Base-by-base conservation (phyloP, 2,888 invertebrate species). In the Caenorhabditis macrosperma region DNA sequence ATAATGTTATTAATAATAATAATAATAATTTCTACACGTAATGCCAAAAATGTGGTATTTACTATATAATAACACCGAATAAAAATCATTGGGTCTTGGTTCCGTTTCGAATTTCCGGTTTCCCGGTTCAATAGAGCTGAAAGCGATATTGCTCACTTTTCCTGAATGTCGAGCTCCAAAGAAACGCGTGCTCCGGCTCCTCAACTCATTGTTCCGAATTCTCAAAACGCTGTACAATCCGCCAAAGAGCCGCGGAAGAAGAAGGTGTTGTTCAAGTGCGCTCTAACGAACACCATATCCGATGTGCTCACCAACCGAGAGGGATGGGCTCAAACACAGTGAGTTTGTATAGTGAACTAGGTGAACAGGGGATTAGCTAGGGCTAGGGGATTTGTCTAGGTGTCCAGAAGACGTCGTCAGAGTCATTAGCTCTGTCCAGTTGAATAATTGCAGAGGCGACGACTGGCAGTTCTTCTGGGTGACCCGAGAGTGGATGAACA, bases 391-490 rank as follows among this genome's bases (percentile, higher is more conserved):
- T 24, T 67, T 60, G 28, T 30, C 30, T 5, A 6, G n/a, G n/a
- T n/a, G n/a, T n/a, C n/a, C n/a, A n/a, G n/a, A n/a, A n/a, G n/a
- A n/a, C n/a, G n/a, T n/a, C n/a, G n/a, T n/a, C n/a, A 41, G 10
- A 28, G 10, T 33, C 28, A 15, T 38, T 26, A 12, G 3, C 12
- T 54, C 15, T 41, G 15, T n/a, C 7, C 20, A 55, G 26, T 46
- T 1, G 20, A 2, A 46, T 50, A 15, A 3, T 55, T 50, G 33
- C 44, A 88, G 88, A 57, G 92, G 91, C 61, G 92, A 91, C 41
- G 92, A 91, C 55, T 93, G 93, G 93, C 92, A 93, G 72, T 91
- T 93, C 61, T 93, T 92, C 90, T 93, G 93, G 93, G 93, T 93
- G 89, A 93, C 93, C 64, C 91, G 93, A 60, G 92, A 91, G 78